Evolutionary conservation across 2,797 vertebrate genomes (phyloP), one percentile per base, ranked within the genome.

Genomic region (Balearica regulorum): DNA sequence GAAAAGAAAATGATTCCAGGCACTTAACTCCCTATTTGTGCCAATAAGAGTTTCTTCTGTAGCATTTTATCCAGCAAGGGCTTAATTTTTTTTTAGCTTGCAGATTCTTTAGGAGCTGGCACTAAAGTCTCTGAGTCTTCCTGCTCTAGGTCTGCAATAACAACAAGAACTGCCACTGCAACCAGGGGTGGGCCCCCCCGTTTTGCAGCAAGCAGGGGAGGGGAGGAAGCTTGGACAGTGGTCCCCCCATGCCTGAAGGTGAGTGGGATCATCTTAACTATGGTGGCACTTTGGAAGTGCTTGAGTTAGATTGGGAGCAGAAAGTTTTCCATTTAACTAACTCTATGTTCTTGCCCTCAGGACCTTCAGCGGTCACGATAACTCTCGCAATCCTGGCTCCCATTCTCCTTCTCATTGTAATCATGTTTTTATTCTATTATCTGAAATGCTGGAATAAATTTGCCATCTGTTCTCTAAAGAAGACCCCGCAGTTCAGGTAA

Each of bases 161-260:
- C 95, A 99, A 99, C 95, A 98, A 98, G 87, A 99, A 99, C 97
- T 99, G 99, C 95, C 99, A 99, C 97, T 99, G 99, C 90, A 83
- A 98, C 55, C n/a, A 54, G 0, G 99, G 99, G 57, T 99, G 99
- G 99, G 98, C 98, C 4, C 99, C 99, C 21, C 99, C 99, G 0
- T 98, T 98, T 95, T 99, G 99, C 91, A 95, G 97, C 75, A 97
- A 98, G 39, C 79, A 73, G 0, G 99, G 99, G 35, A 94, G 95
- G 0, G 99, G 99, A 21, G 99, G 99, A n/a, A 99, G 99, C 83
- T 16, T 98, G 5, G 99, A 99, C 97, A 99, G 99, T 26, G 99
- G 99, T 26, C 99, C 99, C 11, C 98, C 99, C 83, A 94, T 96
- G 79, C 73, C 91, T 3, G 95, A 98, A 88, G 97, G 99, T 99